phyloP scores from a whole-genome alignment of 2,797 vertebrate genomes.

The Crypturellus tataupa region DNA sequence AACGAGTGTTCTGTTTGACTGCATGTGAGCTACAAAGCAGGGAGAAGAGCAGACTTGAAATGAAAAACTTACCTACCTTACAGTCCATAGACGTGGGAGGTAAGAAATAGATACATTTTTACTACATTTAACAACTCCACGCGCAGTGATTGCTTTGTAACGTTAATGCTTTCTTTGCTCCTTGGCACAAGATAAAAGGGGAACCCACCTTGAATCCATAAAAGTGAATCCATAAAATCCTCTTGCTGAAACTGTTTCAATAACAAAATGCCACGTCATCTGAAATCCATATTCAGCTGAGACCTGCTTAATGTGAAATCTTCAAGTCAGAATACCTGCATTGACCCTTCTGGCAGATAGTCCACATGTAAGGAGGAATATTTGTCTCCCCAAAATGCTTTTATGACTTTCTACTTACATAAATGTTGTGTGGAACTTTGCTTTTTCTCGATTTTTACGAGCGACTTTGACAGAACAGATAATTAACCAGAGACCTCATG shows the following conservation, averaged over 20 bases:
- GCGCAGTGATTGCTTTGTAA: not conserved
- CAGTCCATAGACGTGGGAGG: not conserved
- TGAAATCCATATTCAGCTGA: not conserved
- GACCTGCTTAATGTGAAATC: not conserved
- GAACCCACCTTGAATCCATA: not conserved
- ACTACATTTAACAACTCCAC: not conserved
- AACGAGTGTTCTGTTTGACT: not conserved
- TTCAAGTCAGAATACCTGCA: not conserved
- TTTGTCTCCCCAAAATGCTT: not conserved
- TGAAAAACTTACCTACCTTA: not conserved
- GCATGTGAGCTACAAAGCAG: not conserved
- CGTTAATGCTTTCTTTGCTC: not conserved
- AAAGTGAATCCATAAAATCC: not conserved
- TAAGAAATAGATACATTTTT: not conserved
- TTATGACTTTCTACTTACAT: not conserved
- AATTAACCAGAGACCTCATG: not conserved
- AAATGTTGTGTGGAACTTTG: not conserved
- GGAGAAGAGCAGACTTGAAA: not conserved
- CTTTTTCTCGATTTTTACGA: not conserved
- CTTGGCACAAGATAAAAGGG: not conserved
- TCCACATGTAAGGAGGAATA: not conserved
- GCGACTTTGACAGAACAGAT: not conserved
- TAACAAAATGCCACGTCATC: not conserved
- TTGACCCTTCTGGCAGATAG: not conserved
- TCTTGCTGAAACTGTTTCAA: not conserved